phyloP scores from a whole-genome alignment of 1,140 invertebrate genomes.

The Heterodera schachtii region DNA sequence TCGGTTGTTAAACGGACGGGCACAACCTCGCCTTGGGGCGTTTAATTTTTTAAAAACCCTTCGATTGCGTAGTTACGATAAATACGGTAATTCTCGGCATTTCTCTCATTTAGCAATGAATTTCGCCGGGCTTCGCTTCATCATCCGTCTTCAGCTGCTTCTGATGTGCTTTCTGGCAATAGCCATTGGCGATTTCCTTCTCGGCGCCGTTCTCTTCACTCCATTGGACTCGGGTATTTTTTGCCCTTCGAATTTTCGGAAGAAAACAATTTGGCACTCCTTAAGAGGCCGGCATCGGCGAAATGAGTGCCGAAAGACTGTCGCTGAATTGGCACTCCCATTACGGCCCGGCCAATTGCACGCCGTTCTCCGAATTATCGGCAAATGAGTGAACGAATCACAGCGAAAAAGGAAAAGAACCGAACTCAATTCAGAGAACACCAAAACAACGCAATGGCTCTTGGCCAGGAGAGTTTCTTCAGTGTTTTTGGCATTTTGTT shows the following conservation, averaged over 20 bases:
- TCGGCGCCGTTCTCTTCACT: constrained; percentile 77
- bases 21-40: too few species aligned
- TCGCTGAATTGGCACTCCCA: constrained; percentile 80
- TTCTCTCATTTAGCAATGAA: constrained; percentile 74
- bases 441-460: constrained; percentile 58
- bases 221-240: constrained; percentile 63
- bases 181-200: constrained; percentile 83
- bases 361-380: constrained; percentile 22
- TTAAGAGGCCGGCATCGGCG: constrained; percentile 79
- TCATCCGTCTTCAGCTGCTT: constrained; percentile 85
- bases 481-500: constrained; percentile 92
- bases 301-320: constrained; percentile 80
- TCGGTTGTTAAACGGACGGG: background rate
- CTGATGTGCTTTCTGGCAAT: constrained; percentile 80
- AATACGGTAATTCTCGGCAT: too few species aligned
- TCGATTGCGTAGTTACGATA: too few species aligned
- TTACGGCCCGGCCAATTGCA: constrained; percentile 75
- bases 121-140: constrained; percentile 88
- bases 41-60: too few species aligned
- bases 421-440: background rate
- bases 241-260: constrained; percentile 67
- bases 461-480: constrained; percentile 76
- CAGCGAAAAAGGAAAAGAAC: background rate
- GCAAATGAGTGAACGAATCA: background rate
- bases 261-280: constrained; percentile 61